Base-by-base conservation (phyloP, 2,797 vertebrate species). In the Ctenopoma kingsleyae region DNA sequence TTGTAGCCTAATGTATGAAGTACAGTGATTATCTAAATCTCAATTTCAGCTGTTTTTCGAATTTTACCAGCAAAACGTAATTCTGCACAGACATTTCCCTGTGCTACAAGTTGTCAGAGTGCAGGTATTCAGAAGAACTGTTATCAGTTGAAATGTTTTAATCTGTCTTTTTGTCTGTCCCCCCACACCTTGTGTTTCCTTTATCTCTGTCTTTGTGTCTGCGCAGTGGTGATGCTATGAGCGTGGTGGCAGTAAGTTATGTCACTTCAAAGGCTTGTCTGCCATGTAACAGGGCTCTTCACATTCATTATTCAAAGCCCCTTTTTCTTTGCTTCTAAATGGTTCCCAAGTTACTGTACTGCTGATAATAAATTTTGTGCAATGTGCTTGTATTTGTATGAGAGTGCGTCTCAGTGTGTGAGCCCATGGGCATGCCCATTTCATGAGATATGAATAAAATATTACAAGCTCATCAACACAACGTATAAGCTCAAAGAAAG, bases 241-340 rank as follows among this genome's bases (percentile, higher is more conserved):
- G 87, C 85, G 90, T 85, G 8, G 81, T 81, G 83, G 87, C 84
- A 86, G 75, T 80, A 91, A 89, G 91, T 91, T 91, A 82, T 93
- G 92, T 93, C 89, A 90, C 92, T 90, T 94, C 90, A 94, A 93
- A 92, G 86, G 75, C 87, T 82, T 75, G 86, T 89, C 89, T 90
- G 83, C 86, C 30, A 41, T 88, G 82, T 87, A 89, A 91, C 90
- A 84, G 80, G 87, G 88, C 89, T 91, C 91, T 90, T 83, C 59
- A 9, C 89, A 93, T 92, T 83, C 81, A 89, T 93, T 91, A 91
- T 92, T 92, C 87, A 92, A 86, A 86, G 82, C 85, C 66, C 78
- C 84, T 86, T 82, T 88, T 89, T 91, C 85, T 87, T 80, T 78
- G 77, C 83, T 79, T 85, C 84, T 86, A 91, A 91, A 93, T 85